phyloP scores from a whole-genome alignment of 2,888 invertebrate genomes.

The Morpho helenor region DNA sequence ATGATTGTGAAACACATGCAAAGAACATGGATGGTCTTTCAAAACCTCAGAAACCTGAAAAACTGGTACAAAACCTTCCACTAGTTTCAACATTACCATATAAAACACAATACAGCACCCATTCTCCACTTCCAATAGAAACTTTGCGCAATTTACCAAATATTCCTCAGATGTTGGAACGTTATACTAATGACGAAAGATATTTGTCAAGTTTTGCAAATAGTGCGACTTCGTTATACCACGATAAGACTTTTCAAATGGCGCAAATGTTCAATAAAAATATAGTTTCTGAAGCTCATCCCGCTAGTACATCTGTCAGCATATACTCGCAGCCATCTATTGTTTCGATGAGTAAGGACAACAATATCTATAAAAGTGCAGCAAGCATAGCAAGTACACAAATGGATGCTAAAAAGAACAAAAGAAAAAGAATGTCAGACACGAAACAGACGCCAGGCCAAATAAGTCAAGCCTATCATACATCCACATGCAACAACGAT shows the following conservation, averaged over 20 bases:
- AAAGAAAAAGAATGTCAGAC: conserved; percentile 58
- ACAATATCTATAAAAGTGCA: conserved; percentile 51
- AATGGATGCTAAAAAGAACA: conserved; percentile 54
- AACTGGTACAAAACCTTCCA: conserved; percentile 58
- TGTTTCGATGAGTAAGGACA: conserved; percentile 55
- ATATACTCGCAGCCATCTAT: conserved; percentile 57
- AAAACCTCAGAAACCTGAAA: conserved; percentile 60
- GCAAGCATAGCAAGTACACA: conserved; percentile 39
- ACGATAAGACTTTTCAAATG: conserved; percentile 80
- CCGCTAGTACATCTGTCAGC: conserved; percentile 47
- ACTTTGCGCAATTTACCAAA: conserved; percentile 76
- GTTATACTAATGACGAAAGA: conserved; percentile 77
- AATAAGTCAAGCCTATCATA: conserved; percentile 72
- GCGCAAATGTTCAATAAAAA: conserved; percentile 80
- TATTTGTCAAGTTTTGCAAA: conserved; percentile 72
- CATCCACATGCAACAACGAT: conserved; percentile 80
- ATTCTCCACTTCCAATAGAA: conserved; percentile 69
- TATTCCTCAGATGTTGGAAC: conserved; percentile 80
- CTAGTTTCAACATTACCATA: conserved; percentile 59
- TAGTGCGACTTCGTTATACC: conserved; percentile 67
- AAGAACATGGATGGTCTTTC: conserved; percentile 52
- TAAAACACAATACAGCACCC: conserved; percentile 58
- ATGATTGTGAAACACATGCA: conserved; percentile 42
- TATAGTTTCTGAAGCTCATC: conserved; percentile 56
- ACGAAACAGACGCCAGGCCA: conserved; percentile 46